phyloP scores from a whole-genome alignment of 2,888 invertebrate species.

The Agrenia bidenticulata region DNA sequence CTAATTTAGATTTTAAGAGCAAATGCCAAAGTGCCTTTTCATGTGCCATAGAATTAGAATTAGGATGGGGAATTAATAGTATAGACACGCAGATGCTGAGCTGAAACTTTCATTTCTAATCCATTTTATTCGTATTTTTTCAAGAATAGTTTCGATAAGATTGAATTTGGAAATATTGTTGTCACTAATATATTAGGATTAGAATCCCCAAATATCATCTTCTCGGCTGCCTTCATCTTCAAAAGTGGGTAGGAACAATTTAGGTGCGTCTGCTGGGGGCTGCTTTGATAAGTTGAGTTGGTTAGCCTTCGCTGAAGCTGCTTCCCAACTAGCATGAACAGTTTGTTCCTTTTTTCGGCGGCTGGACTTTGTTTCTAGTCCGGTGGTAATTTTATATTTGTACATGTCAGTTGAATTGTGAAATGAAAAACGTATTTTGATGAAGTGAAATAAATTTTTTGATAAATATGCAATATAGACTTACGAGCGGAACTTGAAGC shows the following conservation, averaged over 20 bases:
- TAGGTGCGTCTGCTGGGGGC: background rate
- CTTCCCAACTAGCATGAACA: too few relatives aligned
- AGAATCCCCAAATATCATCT: conserved; percentile 30
- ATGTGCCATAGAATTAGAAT: too few relatives aligned
- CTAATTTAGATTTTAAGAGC: too few relatives aligned
- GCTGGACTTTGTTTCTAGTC: too few relatives aligned
- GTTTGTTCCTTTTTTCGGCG: too few relatives aligned
- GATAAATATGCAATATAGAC: background rate
- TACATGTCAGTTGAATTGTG: background rate
- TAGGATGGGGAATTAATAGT: too few relatives aligned
- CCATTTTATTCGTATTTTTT: background rate
- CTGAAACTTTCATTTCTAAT: background rate
- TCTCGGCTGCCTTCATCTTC: conserved; percentile 20
- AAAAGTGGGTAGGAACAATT: background rate
- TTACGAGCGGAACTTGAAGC: background rate
- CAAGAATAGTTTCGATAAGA: background rate
- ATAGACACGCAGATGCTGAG: background rate
- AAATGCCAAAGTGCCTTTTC: too few relatives aligned
- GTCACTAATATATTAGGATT: background rate
- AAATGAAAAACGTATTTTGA: too few relatives aligned
- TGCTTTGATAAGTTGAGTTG: background rate
- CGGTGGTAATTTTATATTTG: too few relatives aligned
- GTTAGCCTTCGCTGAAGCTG: background rate
- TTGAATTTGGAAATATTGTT: too few relatives aligned
- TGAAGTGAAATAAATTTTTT: background rate